Conservation (phyloP, 1,140 invertebrate species). For the Bombus picipes region DNA sequence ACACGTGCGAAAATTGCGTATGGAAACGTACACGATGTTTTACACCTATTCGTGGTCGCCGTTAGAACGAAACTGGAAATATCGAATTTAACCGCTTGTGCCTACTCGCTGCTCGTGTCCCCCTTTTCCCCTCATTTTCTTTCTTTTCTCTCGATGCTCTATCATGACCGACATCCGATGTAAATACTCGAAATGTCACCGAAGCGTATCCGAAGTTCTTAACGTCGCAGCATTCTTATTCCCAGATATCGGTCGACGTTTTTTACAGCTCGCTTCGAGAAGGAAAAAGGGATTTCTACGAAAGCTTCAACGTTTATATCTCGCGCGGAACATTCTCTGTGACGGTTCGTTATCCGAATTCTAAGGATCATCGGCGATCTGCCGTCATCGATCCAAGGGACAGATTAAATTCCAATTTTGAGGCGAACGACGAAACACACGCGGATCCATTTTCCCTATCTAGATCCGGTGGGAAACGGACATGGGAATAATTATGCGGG, state of each 20-base stretch:
- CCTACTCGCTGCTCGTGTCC: too few species aligned
- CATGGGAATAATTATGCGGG: conserved; percentile 34
- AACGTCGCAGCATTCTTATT: too few species aligned
- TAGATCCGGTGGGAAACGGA: not conserved
- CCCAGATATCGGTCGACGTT: too few species aligned
- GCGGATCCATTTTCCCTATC: not conserved
- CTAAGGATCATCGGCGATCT: not conserved
- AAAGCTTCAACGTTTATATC: not conserved
- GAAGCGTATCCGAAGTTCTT: too few species aligned
- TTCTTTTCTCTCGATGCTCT: too few species aligned
- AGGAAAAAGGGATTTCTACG: not conserved
- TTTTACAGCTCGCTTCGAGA: too few species aligned
- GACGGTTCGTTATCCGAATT: not conserved
- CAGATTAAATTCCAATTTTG: conserved; percentile 27
- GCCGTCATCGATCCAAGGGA: not conserved
- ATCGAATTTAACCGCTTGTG: not conserved
- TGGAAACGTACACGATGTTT: not conserved
- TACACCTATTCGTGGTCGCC: not conserved
- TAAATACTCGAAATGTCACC: too few species aligned
- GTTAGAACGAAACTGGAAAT: not conserved
- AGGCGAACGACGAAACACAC: not conserved
- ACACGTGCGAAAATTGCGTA: not conserved
- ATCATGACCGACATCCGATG: too few species aligned
- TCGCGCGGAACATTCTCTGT: too few species aligned
- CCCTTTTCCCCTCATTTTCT: rapidly evolving